A percentile compares a stretch with the other conserved stretches of the same genome.
These are phyloP conservation scores for Anas platyrhynchos DNA, from an alignment of 2,113 vertebrate genomes.

Conservation along the genomic window DNA sequence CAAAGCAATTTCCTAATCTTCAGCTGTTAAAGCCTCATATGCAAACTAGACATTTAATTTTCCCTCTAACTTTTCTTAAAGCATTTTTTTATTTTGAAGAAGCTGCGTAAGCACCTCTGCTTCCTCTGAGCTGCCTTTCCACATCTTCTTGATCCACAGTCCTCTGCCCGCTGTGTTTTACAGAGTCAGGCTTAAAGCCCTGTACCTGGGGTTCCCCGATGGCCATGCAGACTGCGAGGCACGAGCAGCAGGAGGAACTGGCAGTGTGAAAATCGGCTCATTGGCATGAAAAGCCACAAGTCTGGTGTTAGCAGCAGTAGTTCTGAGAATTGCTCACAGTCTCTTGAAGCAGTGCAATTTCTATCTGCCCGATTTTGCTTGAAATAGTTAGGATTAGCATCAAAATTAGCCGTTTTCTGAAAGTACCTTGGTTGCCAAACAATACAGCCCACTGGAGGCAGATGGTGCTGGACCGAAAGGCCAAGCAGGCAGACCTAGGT, in stretches of 20 bases:
- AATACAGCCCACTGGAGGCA: neutral
- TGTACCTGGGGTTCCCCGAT: neutral
- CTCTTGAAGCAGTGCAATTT: neutral
- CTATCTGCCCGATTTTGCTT: constrained; percentile 2
- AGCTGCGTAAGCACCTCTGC: neutral
- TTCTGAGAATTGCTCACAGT: neutral
- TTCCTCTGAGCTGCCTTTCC: constrained; percentile 4
- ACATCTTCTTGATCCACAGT: neutral
- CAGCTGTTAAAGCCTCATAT: neutral
- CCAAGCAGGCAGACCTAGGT: neutral
- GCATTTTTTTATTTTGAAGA: neutral
- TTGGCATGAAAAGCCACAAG: neutral
- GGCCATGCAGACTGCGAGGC: neutral
- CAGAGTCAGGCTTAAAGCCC: neutral
- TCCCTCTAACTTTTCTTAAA: neutral
- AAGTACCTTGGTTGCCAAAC: neutral
- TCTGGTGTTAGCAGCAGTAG: neutral
- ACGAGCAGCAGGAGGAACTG: neutral
- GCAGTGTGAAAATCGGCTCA: neutral
- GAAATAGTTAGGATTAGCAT: constrained; percentile 2
- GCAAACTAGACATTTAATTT: constrained; percentile 19
- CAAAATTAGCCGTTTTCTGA: neutral
- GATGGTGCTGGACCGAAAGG: neutral
- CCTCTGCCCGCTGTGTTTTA: neutral
- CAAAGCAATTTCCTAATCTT: neutral